Percentiles rank a stretch among this genome's conserved stretches.
These are phyloP conservation scores for Anthonomus grandis DNA, from an alignment of 1,140 invertebrate genomes.

Conservation along the genomic window DNA sequence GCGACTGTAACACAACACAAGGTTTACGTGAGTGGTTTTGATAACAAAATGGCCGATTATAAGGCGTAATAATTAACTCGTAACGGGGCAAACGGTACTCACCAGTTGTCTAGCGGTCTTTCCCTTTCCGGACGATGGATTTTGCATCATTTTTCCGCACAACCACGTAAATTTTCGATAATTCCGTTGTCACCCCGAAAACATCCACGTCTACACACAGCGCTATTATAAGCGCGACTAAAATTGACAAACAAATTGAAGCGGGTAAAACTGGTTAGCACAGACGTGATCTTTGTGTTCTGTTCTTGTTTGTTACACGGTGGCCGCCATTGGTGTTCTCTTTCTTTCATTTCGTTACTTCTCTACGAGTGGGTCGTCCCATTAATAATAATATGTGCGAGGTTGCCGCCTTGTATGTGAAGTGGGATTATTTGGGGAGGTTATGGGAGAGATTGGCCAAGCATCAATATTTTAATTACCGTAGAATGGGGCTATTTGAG, in stretches of 20 bases:
- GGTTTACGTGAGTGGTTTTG: conserved; percentile 36
- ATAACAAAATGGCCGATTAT: conserved; percentile 31
- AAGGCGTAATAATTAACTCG: neutral
- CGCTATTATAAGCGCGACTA: conserved; percentile 39
- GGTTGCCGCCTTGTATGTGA: too few relatives aligned
- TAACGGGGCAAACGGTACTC: conserved; percentile 25
- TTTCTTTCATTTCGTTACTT: too few relatives aligned
- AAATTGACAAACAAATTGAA: conserved; percentile 24
- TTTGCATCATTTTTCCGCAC: conserved; percentile 33
- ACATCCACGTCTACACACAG: conserved; percentile 32
- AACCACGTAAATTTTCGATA: conserved; percentile 34
- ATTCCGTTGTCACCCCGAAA: conserved; percentile 26
- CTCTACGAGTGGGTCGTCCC: too few relatives aligned
- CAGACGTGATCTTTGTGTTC: conserved; percentile 7
- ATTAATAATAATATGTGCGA: too few relatives aligned
- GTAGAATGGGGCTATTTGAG: too few relatives aligned
- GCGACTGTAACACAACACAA: conserved; percentile 29
- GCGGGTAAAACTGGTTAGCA: neutral
- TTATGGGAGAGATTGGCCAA: too few relatives aligned
- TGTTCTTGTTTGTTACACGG: too few relatives aligned
- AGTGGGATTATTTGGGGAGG: too few relatives aligned
- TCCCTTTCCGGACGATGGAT: conserved; percentile 29
- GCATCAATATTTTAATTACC: too few relatives aligned
- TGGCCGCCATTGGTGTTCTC: too few relatives aligned
- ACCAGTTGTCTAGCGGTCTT: conserved; percentile 35